Evolutionary conservation across 2,888 invertebrate genomes (phyloP), one percentile per base, ranked within the genome.

Genomic region (Pyrocoelia pectoralis): DNA sequence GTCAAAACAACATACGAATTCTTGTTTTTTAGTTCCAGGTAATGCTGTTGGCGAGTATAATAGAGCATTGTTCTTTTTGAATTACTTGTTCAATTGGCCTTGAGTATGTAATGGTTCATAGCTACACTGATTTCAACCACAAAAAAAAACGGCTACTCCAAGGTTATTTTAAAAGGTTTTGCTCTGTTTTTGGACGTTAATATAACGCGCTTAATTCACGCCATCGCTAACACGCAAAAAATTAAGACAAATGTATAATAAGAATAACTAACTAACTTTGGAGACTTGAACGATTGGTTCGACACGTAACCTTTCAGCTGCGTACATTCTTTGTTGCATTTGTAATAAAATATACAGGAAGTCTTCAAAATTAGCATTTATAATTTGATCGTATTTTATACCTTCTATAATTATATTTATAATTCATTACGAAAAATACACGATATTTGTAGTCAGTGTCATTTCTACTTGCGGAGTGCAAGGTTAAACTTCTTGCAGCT

Each of bases 41-140:
- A 68, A 67, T 61, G 70, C 68, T 68, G 66, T 56, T 68, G 66
- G 60, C 69, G 65, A 67, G 67, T 63, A 73, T 73, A 75, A 75
- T 74, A 69, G 74, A 73, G 73, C 75, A 75, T 76, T 76, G 76
- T 76, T 76, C 75, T 73, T 73, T 74, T 69, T 58, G 67, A 70
- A 70, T 71, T 72, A 70, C 70, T 71, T 68, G 71, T 66, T 69
- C 68, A 49, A 61, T 62, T 74, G 70, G 70, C 76, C 75, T 76
- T 76, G 74, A 66, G 68, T 63, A 62, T 65, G 51, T 57, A 65
- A 65, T 61, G 65, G 57, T 65, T 65, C 58, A 58, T 46, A 65
- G 65, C 61, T 51, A 48, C 41, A 57, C 48, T 51, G 57, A 41
- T 57, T 54, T 41, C 57, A 51, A 51, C 43, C 6, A 46, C 46